Evolutionary conservation across 2,888 invertebrate genomes (phyloP), one percentile per base, ranked within the genome.

Genomic region (Unio pictorum): DNA sequence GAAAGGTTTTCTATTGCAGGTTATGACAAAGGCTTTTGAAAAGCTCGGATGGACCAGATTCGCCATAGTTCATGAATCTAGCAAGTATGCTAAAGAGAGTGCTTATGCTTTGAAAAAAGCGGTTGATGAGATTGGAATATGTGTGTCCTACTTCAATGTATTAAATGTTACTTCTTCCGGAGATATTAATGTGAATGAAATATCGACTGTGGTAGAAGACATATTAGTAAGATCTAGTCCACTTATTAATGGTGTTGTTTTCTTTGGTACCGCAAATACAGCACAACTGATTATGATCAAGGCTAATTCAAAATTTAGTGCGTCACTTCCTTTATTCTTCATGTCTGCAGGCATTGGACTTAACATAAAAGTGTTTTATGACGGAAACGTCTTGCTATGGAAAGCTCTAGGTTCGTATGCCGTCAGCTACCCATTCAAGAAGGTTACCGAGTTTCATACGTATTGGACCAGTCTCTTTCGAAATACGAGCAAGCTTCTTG

Each of bases 31-130:
- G 1, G 34, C 64, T 8, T 56, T 71, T 54, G 61, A 62, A 30
- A 18, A 61, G 4, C 56, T 71, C 6, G 28, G 65, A 26, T 71
- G 71, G 71, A 71, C 64, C 54, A 67, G 67, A 23, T 26, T 71
- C 18, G 71, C 71, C n/a, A 58, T 71, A 6, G 20, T 71, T 18
- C 67, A 71, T 45, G 71, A 71, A 28, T 26, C 67, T 54, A 56
- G 55, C 20, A 45, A 57, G 1, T 71, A 71, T 34, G 67, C 67
- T 7, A 67, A 6, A 57, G 61, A 61, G 30, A 64, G 61, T 23
- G 61, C 54, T 60, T 34, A 63, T 15, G 57, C 58, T 4, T 57
- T 71, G 11, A 54, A 20, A 28, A 28, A 3, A 18, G 6, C 3
- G 17, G 57, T 61, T 4, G 28, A n/a, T 4, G n/a, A 4, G 6